Conservation (phyloP, 2,888 invertebrate species). For the Cantharis flavilabris region DNA sequence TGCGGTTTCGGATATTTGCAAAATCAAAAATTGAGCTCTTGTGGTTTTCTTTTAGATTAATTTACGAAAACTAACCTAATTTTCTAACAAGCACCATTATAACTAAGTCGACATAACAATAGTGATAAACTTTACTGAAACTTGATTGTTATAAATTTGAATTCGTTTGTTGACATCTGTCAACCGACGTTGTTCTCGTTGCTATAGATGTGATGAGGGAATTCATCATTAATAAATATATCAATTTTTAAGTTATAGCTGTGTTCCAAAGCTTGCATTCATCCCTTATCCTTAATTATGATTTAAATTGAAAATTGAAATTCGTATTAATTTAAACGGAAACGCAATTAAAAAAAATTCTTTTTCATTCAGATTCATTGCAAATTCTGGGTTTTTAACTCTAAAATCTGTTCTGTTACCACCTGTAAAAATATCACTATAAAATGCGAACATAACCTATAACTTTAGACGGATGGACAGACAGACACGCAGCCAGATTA, state of each 20-base stretch:
- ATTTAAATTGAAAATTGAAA: too few relatives aligned
- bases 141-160: background rate
- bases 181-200: background rate
- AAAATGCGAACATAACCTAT: too few relatives aligned
- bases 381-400: too few relatives aligned
- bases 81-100: background rate
- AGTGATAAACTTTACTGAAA: background rate
- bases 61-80: background rate
- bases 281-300: background rate
- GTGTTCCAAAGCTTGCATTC: background rate
- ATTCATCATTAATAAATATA: background rate
- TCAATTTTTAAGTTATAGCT: background rate
- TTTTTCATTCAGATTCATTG: too few relatives aligned
- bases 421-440: too few relatives aligned
- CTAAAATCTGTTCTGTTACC: too few relatives aligned
- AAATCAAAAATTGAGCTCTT: background rate
- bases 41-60: background rate
- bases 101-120: background rate
- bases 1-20: background rate
- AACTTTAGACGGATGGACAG: too few relatives aligned
- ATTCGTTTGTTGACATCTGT: background rate
- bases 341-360: background rate
- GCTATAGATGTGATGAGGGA: background rate
- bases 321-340: background rate
- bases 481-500: too few relatives aligned